A percentile compares a stretch with the other conserved stretches of the same genome.
These are phyloP conservation scores for Nymphalis polychloros DNA, from an alignment of 2,888 invertebrate genomes.

Conservation along the genomic window DNA sequence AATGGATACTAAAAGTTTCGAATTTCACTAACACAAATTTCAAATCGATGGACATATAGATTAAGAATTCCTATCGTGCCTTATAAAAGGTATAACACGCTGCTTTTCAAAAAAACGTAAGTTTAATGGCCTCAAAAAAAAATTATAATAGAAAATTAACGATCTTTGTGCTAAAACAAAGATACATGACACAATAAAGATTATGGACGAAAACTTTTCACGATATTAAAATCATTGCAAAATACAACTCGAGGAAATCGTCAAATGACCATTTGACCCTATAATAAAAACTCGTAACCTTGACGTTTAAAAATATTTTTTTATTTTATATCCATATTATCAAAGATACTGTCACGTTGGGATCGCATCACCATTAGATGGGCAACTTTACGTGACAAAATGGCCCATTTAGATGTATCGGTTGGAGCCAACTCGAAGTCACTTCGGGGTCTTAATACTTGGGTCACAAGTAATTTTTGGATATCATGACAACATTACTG, in stretches of 20 bases:
- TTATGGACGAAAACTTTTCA: slow-evolving; percentile 35
- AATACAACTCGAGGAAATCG: slow-evolving; percentile 18
- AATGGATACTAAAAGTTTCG: slow-evolving; percentile 34
- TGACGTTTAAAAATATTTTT: slow-evolving; percentile 45
- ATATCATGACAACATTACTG: slow-evolving; percentile 30
- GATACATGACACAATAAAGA: slow-evolving; percentile 38
- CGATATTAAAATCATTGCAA: slow-evolving; percentile 22
- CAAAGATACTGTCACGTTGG: slow-evolving; percentile 54
- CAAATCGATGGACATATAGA: slow-evolving; percentile 34
- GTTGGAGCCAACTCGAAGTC: slow-evolving; percentile 53
- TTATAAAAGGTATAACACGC: slow-evolving; percentile 10
- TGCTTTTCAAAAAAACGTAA: slow-evolving; percentile 7
- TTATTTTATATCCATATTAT: slow-evolving; percentile 48
- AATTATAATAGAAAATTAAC: slow-evolving; percentile 32
- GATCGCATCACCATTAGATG: slow-evolving; percentile 54
- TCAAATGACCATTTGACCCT: slow-evolving; percentile 45
- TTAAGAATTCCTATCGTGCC: slow-evolving; percentile 9
- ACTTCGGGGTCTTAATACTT: slow-evolving; percentile 46
- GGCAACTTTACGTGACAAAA: slow-evolving; percentile 53
- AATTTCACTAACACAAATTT: slow-evolving; percentile 33
- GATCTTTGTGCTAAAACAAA: slow-evolving; percentile 18
- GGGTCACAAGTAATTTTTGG: slow-evolving; percentile 41
- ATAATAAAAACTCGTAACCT: slow-evolving; percentile 53
- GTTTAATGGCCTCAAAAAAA: slow-evolving; percentile 16
- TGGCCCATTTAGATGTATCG: slow-evolving; percentile 46